phyloP scores from a whole-genome alignment of 1,140 invertebrate genomes.

The Drosophila sucinea region DNA sequence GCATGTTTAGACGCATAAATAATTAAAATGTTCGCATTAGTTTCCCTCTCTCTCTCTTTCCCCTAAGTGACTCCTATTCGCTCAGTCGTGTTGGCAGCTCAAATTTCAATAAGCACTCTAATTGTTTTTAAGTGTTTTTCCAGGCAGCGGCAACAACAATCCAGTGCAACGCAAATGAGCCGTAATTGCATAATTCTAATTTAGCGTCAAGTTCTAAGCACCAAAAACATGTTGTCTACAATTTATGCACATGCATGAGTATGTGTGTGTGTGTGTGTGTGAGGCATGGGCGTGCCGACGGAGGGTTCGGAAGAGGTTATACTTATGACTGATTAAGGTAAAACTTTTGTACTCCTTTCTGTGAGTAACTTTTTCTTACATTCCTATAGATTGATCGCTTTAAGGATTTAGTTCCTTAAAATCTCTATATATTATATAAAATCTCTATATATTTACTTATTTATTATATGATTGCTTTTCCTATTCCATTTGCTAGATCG shows the following conservation, averaged over 20 bases:
- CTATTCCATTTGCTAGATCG: no score
- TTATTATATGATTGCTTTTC: no score
- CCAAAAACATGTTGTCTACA: conserved; percentile 68
- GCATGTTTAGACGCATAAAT: conserved; percentile 68
- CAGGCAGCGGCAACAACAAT: conserved; percentile 35
- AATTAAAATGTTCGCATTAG: conserved; percentile 72
- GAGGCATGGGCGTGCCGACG: background rate
- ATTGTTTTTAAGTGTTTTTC: conserved; percentile 82
- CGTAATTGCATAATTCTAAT: conserved; percentile 82
- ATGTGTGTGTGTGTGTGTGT: background rate
- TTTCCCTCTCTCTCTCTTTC: conserved; percentile 21
- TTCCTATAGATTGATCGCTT: no score
- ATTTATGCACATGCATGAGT: conserved; percentile 55
- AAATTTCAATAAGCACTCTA: conserved; percentile 80
- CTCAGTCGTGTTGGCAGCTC: conserved; percentile 50
- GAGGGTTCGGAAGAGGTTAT: background rate
- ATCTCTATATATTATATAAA: no score
- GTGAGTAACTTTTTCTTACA: no score
- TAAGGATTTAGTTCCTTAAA: no score
- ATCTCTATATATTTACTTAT: no score
- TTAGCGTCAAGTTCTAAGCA: conserved; percentile 69
- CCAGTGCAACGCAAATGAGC: conserved; percentile 67
- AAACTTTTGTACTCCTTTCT: no score
- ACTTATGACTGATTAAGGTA: no score
- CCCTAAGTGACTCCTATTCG: conserved; percentile 14